Percentiles rank a stretch among this genome's conserved stretches.
phyloP scores from a whole-genome alignment of 2,797 vertebrate species.

The Pelobates cultripes region DNA sequence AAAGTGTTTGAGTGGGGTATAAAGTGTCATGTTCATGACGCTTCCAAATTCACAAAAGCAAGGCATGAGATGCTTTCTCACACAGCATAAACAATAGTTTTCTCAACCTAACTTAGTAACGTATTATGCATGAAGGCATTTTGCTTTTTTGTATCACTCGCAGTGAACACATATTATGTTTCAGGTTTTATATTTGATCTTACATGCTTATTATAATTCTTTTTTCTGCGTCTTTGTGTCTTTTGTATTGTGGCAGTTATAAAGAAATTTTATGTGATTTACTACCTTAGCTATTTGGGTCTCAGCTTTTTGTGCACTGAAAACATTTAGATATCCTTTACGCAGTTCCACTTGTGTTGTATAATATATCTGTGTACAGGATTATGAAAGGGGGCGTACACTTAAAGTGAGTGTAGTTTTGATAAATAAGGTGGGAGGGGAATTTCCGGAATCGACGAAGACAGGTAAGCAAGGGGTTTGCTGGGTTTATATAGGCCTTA shows the following conservation, averaged over 20 bases:
- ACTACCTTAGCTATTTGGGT: background rate
- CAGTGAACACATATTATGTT: background rate
- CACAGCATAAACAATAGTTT: background rate
- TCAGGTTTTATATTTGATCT: background rate
- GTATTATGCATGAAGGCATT: background rate
- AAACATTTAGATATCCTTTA: background rate
- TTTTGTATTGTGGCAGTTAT: background rate
- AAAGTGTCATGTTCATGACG: background rate
- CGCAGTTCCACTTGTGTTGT: too few relatives aligned
- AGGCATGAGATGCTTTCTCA: background rate
- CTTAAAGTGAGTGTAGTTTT: too few relatives aligned
- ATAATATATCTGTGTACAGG: too few relatives aligned
- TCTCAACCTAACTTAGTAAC: background rate
- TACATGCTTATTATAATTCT: background rate
- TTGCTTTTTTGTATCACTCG: constrained; percentile 11
- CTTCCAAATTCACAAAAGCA: background rate
- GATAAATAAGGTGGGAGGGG: too few relatives aligned
- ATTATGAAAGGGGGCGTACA: too few relatives aligned
- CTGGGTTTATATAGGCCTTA: too few relatives aligned
- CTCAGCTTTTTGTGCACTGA: background rate
- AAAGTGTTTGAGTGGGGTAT: background rate
- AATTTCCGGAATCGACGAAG: too few relatives aligned
- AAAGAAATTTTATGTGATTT: background rate
- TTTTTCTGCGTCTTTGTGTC: background rate
- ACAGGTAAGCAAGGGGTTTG: too few relatives aligned